Base-by-base conservation (phyloP, 30 jellyfish, hydroid and myxozoan species). In the Hydractinia symbiolongicarpus region DNA sequence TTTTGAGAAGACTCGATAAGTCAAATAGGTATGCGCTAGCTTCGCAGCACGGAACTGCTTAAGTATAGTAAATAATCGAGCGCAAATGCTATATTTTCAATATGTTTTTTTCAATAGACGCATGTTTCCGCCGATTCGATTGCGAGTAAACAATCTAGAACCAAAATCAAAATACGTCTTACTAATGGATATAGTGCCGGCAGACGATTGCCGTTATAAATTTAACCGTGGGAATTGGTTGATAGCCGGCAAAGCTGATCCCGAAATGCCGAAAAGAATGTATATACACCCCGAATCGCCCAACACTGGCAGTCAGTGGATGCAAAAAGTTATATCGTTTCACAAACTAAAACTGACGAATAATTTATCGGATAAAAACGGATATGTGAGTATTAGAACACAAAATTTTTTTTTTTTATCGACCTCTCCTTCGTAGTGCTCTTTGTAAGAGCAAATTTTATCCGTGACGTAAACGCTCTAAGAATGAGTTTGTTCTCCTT, bases 271-370 rank as follows among this genome's bases (percentile, higher is more conserved):
- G 17, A 85, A 84, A 53, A 88, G 97, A 17, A 90, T 84, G 90
- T 90, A 85, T 57, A 86, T 90, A 17, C 97, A 90, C 79, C 95
- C 97, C 11, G 94, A 88, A 21, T 85, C 95, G 8, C 97, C 97
- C 9, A 58, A 90, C 91, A 90, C 89, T 75, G 97, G 97, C 61
- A 88, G 94, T 68, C 88, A 90, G 77, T 90, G 97, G 97, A 86
- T 84, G 97, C 89, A 81, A 54, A 83, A 84, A 77, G 51, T 79
- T 13, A 78, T 90, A 7, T 81, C 95, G 19, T 90, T 86, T 79
- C 94, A 90, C 30, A 90, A 90, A 61, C 73, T 90, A 64, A 90
- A 90, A 61, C 76, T 90, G 52, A 90, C 97, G 30, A 90, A 90
- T 64, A 85, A 86, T 67, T 13, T 88, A 13, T 58, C 89, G 21